These are phyloP conservation scores for Urosaurus nigricauda DNA, from an alignment of 2,797 vertebrate genomes.

Conservation along the genomic window DNA sequence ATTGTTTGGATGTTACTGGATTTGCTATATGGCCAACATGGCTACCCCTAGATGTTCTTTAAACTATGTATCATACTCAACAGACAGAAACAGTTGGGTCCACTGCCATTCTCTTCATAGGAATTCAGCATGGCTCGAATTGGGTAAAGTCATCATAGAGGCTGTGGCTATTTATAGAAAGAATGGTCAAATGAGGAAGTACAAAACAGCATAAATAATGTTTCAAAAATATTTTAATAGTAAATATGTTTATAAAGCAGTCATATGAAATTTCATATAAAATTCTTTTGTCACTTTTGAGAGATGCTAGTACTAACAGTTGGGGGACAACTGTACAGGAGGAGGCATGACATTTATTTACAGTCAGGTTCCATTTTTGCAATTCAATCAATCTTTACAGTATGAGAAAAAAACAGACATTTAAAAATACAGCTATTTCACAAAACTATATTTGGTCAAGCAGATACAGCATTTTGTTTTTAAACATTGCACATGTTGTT, in stretches of 20 bases:
- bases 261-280: slow-evolving; percentile 34
- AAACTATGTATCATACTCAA: too few species aligned
- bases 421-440: background rate
- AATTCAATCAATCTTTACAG: background rate
- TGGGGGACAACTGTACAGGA: background rate
- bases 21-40: too few species aligned
- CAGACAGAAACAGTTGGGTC: too few species aligned
- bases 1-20: too few species aligned
- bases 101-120: too few species aligned
- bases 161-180: background rate
- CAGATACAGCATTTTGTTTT: background rate
- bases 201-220: background rate
- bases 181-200: background rate
- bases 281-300: slow-evolving; percentile 20
- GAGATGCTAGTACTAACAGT: background rate
- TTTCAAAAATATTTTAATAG: slow-evolving; percentile 66
- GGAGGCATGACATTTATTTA: background rate
- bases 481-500: slow-evolving; percentile 16
- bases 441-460: rapidly evolving
- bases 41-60: background rate
- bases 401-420: rapidly evolving
- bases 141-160: background rate
- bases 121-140: background rate
- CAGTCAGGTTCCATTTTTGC: background rate
- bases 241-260: slow-evolving; percentile 11